Evolutionary conservation across 2,797 vertebrate genomes (phyloP), one percentile per base, ranked within the genome.

Genomic region (Pipistrellus pygmaeus): DNA sequence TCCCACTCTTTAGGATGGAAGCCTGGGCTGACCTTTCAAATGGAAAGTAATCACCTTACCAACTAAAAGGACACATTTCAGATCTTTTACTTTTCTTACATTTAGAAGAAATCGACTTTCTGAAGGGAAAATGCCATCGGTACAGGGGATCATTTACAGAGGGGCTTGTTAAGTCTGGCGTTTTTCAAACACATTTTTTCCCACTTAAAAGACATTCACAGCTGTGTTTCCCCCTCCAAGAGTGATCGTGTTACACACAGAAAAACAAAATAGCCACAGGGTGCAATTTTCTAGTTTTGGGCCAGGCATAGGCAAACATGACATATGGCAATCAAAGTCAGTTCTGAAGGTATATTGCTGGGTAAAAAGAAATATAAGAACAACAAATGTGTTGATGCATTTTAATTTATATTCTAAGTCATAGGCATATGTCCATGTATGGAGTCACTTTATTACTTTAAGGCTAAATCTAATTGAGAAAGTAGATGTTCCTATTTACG

Each of bases 31-130:
- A 44, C 3, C n/a, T 95, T 76, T 94, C 77, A 72, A 38, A 48
- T 4, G 85, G 44, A 73, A 72, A 68, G 18, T 64, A 46, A 85
- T 15, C 55, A 48, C 46, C 10, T 93, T n/a, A 18, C 27, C 69
- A 90, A 66, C 53, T 76, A 68, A 57, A 73, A 51, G 78, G 93
- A 90, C 64, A 21, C 82, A 71, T 93, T 76, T 87, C 25, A 68
- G 1, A 9, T 80, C 78, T 98, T 95, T 97, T 77, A 89, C 91
- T 81, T 93, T 95, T 78, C 85, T 96, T 14, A 1, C 17, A 62
- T 95, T 1, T 73, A 32, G 84, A 88, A 82, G 85, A 91, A 71
- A 94, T 87, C 66, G 93, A 20, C 48, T 88, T 91, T 88, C 92
- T 92, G 64, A 90, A 95, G 85, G 83, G 64, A 94, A 92, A 97